Conservation (phyloP, 2,113 vertebrate species). For the Atrichornis clamosus region DNA sequence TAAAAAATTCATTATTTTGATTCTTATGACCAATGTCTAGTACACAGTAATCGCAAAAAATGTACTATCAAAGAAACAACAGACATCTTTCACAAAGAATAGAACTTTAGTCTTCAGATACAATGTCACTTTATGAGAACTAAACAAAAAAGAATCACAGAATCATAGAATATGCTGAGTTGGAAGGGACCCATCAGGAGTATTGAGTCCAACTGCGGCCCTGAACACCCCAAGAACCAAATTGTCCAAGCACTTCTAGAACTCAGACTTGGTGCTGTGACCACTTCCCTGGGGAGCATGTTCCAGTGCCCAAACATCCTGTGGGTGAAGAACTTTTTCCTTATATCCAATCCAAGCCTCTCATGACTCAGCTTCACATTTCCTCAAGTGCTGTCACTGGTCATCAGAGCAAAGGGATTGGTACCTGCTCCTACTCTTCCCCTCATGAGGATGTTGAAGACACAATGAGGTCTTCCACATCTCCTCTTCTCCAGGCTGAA, state of each 20-base stretch:
- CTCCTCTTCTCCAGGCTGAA: neutral
- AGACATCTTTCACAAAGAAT: neutral
- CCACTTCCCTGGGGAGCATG: neutral
- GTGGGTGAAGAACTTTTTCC: neutral
- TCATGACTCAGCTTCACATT: neutral
- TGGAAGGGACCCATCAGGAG: neutral
- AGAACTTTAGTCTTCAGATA: neutral
- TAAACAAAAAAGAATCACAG: neutral
- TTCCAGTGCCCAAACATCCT: neutral
- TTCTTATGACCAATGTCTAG: neutral
- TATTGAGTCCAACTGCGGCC: neutral
- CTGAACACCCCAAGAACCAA: neutral
- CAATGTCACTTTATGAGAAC: neutral
- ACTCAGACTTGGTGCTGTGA: neutral
- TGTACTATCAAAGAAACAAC: rapidly evolving
- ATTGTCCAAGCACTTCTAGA: neutral
- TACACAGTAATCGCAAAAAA: neutral
- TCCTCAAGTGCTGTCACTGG: neutral
- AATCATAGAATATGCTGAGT: neutral
- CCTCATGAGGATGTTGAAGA: rapidly evolving
- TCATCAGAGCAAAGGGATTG: neutral
- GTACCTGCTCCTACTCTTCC: neutral
- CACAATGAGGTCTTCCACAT: neutral
- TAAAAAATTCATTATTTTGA: neutral
- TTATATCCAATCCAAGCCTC: neutral